Evolutionary conservation across 2,888 invertebrate genomes (phyloP).

Genomic region (Drosophila falleni): DNA sequence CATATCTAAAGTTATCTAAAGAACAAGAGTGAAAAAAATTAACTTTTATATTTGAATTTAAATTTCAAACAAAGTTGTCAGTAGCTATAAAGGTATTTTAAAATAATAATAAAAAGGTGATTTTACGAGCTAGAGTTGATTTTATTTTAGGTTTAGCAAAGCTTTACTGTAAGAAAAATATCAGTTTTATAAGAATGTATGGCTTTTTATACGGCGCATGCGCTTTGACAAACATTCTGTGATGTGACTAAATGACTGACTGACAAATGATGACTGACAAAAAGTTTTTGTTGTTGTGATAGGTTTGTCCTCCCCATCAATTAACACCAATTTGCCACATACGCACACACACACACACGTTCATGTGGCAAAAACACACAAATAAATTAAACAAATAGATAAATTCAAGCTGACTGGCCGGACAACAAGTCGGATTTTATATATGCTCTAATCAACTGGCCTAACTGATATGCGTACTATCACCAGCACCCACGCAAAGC

Average conservation of each 20-base stretch:
- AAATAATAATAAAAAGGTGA: no score
- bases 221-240: slow-evolving; percentile 52
- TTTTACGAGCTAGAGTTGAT: no score
- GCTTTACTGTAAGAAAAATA: slow-evolving; percentile 36
- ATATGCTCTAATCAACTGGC: slow-evolving; percentile 41
- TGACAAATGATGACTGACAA: slow-evolving; percentile 53
- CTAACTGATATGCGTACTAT: slow-evolving; percentile 11
- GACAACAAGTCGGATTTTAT: slow-evolving; percentile 55
- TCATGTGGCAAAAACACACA: slow-evolving; percentile 24
- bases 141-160: not conserved
- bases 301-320: slow-evolving; percentile 70
- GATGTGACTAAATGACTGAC: slow-evolving; percentile 53
- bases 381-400: slow-evolving; percentile 53
- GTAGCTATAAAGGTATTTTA: no score
- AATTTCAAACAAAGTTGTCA: no score
- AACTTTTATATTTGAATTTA: no score
- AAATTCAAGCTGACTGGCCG: slow-evolving; percentile 33
- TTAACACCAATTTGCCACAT: slow-evolving; percentile 65
- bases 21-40: not conserved
- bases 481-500: slow-evolving; percentile 38
- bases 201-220: slow-evolving; percentile 55
- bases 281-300: slow-evolving; percentile 47
- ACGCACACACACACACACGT: slow-evolving; percentile 23
- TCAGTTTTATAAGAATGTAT: not conserved
- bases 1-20: not conserved